Base-by-base conservation (phyloP, 1,140 invertebrate genomes). In the Drosophila truncata region DNA sequence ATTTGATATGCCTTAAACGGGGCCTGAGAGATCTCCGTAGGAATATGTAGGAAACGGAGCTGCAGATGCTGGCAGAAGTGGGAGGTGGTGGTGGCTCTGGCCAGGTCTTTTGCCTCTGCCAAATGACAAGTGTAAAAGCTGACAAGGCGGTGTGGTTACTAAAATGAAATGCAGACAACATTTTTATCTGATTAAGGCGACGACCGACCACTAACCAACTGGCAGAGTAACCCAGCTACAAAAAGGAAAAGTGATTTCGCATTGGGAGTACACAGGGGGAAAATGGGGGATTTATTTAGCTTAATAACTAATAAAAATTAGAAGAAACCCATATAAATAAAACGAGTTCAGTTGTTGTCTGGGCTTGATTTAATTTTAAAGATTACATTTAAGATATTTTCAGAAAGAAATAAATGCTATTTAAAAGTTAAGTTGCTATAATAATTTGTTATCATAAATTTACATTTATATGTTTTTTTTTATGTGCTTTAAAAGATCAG, bases 1-100 rank as follows among this genome's bases (percentile, higher is more conserved):
- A 90, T 90, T 90, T 90, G 85, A 90, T 90, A 90, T 90, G 85
- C 85, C 85, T 90, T 90, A 90, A 90, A 90, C 85, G 85, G 85
- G 85, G 76, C 76, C 54, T 71, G 82, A 66, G 80, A 55, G 52
- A 55, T 79, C 76, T 61, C 64, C 41, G 52, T 55, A 25, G 52
- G 52, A 35, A 54, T 11, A 54, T 31, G 29, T 33, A 52, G 50
- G 50, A 52, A 39, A 41, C 23, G 74, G 44, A 55, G 52, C 29
- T 65, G 25, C 11, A 14, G 31, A 27, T 60, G 37, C 44, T 16
- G 31, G 5, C 18, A 29, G 14, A 35, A 42, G 58, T 44, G 29
- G 41, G 13, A 76, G 66, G 42, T 25, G 14, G n/a, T n/a, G 66
- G 46, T 25, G 23, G 8, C 61, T 69, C 18, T 44, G 55, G 27